A percentile compares a stretch with the other conserved stretches of the same genome.
Conservation (phyloP, 1,140 invertebrate species). For the Akabosia matsudoensis region DNA sequence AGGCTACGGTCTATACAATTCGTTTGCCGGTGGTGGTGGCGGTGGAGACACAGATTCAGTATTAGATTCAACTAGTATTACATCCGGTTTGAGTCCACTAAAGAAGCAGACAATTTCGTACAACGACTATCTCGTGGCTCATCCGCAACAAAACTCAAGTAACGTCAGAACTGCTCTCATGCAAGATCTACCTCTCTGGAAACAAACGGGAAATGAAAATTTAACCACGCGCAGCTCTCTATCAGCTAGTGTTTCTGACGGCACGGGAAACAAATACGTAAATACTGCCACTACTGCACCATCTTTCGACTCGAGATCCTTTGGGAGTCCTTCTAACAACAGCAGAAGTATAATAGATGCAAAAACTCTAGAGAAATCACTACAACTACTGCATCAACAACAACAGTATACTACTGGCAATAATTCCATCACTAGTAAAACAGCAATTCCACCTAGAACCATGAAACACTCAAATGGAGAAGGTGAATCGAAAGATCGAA, state of each 20-base stretch:
- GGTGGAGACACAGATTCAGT: not conserved
- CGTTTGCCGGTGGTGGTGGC: not conserved
- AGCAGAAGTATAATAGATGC: not conserved
- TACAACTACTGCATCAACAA: not conserved
- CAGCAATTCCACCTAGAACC: not conserved
- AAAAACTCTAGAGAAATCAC: conserved; percentile 6
- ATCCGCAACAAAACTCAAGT: not conserved
- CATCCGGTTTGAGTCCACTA: conserved; percentile 14
- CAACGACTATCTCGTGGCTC: conserved; percentile 11
- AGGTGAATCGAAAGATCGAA: not conserved
- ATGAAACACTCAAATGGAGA: not conserved
- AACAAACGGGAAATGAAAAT: conserved; percentile 12
- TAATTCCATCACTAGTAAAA: not conserved
- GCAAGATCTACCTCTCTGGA: not conserved
- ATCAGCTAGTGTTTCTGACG: not conserved
- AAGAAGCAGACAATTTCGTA: conserved; percentile 1
- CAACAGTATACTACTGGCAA: not conserved
- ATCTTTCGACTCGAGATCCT: not conserved
- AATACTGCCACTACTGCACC: not conserved
- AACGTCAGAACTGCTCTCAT: not conserved
- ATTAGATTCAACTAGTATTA: not conserved
- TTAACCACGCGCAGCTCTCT: not conserved
- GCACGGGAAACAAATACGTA: not conserved
- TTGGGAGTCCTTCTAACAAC: not conserved
- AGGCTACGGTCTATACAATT: conserved; percentile 12